Base-by-base conservation (phyloP, 2,113 vertebrate species). In the Petroica traversi region DNA sequence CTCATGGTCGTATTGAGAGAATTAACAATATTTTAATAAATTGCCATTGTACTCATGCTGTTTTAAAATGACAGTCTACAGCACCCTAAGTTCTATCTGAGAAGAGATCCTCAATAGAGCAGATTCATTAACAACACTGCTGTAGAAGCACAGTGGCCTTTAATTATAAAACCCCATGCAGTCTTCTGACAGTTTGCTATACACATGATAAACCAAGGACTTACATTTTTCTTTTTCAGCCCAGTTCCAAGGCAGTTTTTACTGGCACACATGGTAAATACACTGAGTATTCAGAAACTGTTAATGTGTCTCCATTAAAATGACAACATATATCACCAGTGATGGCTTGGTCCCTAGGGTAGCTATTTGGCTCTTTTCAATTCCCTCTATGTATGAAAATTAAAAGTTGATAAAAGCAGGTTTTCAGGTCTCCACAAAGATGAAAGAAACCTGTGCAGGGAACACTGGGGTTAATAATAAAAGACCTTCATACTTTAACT, bases 11-110 rank as follows among this genome's bases (percentile, higher is more conserved):
- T 86, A 83, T 36, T 92, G 83, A 92, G 92, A 89, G 59, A 91
- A 88, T 95, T 95, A 96, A 81, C 63, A 57, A 82, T 93, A 89
- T 91, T 95, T 89, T 95, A 95, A 96, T 95, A 96, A 96, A 64
- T 91, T 95, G 83, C 34, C 69, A 75, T 81, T 78, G 89, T 87
- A 86, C 52, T 89, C 76, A 78, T 7, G 45, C 86, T 91, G 77
- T 26, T 93, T 89, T 84, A 62, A 92, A 93, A 87, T 67, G 57
- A 81, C 14, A 75, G 31, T 48, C 13, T 87, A 48, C 59, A 92
- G 72, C 91, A 97, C 72, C 92, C 83, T 63, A 91, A 90, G 48
- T 95, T 95, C 89, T 57, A 57, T 63, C 63, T 59, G 83, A 91
- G 64, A 81, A 71, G 61, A 92, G 55, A 91, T 36, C 46, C 79